Base-by-base conservation (phyloP, 1,140 invertebrate genomes). In the Paralvinella palmiformis region DNA sequence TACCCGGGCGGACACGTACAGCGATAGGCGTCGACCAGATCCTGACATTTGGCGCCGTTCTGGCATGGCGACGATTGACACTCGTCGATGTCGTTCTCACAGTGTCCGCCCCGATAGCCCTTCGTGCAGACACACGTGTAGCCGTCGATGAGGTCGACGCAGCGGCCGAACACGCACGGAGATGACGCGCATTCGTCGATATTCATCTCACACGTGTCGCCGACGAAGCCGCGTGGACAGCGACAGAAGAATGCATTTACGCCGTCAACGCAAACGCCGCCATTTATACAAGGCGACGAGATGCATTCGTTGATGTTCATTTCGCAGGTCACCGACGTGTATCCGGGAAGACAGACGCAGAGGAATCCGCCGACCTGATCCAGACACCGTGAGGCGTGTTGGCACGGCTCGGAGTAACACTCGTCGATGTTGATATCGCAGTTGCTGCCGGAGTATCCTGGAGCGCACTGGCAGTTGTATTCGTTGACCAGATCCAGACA, bases 141-240 rank as follows among this genome's bases (percentile, higher is more conserved):
- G 20, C 64, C 64, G 59, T 72, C 71, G 10, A 73, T 60, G 3
- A 66, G 67, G 62, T 96, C 91, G 53, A 91, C 86, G 75, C 94
- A 97, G 27, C 85, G 88, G 6, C 91, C 78, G 50, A 71, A 68
- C 44, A 50, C 29, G 52, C 72, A 73, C 27, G 66, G 69, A 48
- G 64, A 59, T 15, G 55, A 37, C 10, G 27, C 27, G 35, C 68
- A 73, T 17, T 65, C 64, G 71, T 98, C 88, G 41, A 96, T 90
- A 77, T 97, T 96, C 64, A 92, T 87, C 71, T 97, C 90, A 73
- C 95, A 98, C 24, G 93, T 85, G 84, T 96, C 96, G 32, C 65
- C 62, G 56, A 62, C 68, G 70, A 61, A 75, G 22, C 68, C 71
- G 1, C 58, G 22, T 15, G 61, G 60, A 35, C 56, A 58, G 22